These are phyloP conservation scores for Corythoichthys haematopterus DNA, from an alignment of 2,113 vertebrate species.

Conservation along the genomic window DNA sequence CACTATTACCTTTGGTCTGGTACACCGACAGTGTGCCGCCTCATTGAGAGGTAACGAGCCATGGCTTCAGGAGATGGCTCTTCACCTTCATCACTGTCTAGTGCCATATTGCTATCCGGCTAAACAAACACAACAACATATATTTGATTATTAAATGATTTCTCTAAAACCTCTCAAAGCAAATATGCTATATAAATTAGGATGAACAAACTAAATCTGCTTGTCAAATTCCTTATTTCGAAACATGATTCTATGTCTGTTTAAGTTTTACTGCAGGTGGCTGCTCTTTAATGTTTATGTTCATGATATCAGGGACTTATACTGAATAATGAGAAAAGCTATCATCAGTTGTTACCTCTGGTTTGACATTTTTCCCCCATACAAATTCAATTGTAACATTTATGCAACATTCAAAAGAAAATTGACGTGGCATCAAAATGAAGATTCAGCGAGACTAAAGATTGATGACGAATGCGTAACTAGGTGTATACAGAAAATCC, in stretches of 20 bases:
- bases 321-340: background rate
- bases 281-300: background rate
- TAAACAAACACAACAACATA: constrained; percentile 44
- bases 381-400: background rate
- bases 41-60: constrained; percentile 96
- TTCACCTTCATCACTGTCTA: constrained; percentile 96
- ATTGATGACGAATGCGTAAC: background rate
- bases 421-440: background rate
- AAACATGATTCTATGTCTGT: background rate
- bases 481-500: background rate
- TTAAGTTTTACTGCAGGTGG: background rate
- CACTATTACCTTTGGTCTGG: constrained; percentile 85
- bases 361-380: background rate
- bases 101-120: constrained; percentile 88
- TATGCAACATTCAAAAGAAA: background rate
- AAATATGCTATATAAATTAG: background rate
- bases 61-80: constrained; percentile 94
- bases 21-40: constrained; percentile 94
- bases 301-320: background rate
- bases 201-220: background rate
- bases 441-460: background rate
- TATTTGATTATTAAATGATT: background rate
- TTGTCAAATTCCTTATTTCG: background rate
- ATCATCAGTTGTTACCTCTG: background rate
- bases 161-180: background rate